These are phyloP conservation scores for Actenoides lindsayi DNA, from an alignment of 2,113 vertebrate genomes.

Conservation along the genomic window DNA sequence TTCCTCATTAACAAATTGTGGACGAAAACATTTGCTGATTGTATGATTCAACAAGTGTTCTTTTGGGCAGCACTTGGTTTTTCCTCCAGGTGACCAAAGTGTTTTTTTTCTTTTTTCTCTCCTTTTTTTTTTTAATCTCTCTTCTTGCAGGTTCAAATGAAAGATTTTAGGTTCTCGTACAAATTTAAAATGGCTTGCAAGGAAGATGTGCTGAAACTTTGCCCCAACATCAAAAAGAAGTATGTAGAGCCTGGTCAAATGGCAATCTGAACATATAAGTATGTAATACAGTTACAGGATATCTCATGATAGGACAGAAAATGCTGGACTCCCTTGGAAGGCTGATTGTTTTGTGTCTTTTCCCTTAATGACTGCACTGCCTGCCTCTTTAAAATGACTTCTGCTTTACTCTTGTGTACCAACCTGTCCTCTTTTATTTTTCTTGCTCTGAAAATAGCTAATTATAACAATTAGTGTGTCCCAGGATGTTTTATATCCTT, in stretches of 20 bases:
- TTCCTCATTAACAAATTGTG: neutral
- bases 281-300: neutral
- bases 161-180: conserved; percentile 97
- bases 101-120: neutral
- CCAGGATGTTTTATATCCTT: neutral
- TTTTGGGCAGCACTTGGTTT: neutral
- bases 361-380: neutral
- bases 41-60: neutral
- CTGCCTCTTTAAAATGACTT: neutral
- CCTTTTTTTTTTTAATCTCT: neutral
- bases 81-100: neutral
- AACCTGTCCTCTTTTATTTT: neutral
- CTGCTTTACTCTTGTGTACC: neutral
- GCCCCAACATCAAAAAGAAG: conserved; percentile 98
- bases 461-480: neutral
- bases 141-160: conserved; percentile 90
- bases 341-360: neutral
- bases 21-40: neutral
- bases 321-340: neutral
- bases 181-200: conserved; percentile 99
- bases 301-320: neutral
- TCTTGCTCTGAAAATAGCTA: neutral
- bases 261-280: neutral
- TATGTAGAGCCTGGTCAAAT: conserved; percentile 66
- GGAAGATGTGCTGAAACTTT: conserved; percentile 95